Evolutionary conservation across 2,113 vertebrate genomes (phyloP), one percentile per base, ranked within the genome.

Genomic region (Corythoichthys intestinalis): DNA sequence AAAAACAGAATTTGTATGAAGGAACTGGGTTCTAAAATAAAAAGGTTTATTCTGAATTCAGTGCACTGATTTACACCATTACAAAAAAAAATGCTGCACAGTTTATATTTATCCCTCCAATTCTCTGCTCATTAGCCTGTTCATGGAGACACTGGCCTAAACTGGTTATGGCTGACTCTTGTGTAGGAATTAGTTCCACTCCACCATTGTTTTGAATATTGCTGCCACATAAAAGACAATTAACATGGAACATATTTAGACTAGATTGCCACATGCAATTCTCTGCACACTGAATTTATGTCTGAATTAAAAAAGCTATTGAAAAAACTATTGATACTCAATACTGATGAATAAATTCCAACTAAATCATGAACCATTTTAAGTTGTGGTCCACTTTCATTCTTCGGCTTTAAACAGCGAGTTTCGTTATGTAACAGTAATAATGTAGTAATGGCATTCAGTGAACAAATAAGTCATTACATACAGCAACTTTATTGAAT

Each of bases 121-220:
- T 56, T 56, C 20, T 56, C 20, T 56, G 53, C 53, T 56, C 53
- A 56, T 56, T 56, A 56, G 20, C 53, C 53, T 56, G 20, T 28
- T 34, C 34, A 10, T 56, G 53, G 53, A 54, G 53, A 34, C 9
- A 10, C 20, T 52, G 15, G 6, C 17, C 17, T 53, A 53, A n/a
- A 5, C 15, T 52, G 50, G 17, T 17, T 52, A 7, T 53, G 17
- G 17, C 50, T 53, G 50, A 20, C 50, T 53, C 50, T 20, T 2
- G 8, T 53, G 50, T 15, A 53, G 17, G 17, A 53, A 53, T 53
- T 49, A 49, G 48, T 49, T 49, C 3, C 53, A 34, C 20, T 56
- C 20, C 53, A 11, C 53, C 20, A 58, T 58, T 58, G 13, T 37
- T 58, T 12, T 50, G 0, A 50, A 50, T 56, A 52, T n/a, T 54